A percentile compares a stretch with the other conserved stretches of the same genome.
Conservation (phyloP, 92 coral and sea anemone species). For the Actinostola sp. region DNA sequence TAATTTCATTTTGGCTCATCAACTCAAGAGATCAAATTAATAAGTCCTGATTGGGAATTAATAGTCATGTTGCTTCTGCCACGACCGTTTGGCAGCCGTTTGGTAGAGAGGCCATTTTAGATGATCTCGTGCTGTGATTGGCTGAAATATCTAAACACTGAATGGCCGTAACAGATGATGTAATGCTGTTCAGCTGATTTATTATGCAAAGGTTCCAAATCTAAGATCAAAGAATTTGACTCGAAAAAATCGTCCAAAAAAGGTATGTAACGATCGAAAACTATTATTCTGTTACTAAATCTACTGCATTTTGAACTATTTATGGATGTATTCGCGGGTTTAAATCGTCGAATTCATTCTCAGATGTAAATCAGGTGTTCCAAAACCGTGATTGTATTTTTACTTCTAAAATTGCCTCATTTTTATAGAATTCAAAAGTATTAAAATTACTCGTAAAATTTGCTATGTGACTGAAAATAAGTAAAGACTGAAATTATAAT, state of each 20-base stretch:
- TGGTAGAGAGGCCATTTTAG: background rate
- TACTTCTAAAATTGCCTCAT: background rate
- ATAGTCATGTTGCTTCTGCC: too few species aligned
- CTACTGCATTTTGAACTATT: background rate
- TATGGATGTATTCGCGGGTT: background rate
- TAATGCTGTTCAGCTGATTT: slow-evolving; percentile 39
- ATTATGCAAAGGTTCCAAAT: slow-evolving; percentile 38
- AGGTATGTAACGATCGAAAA: slow-evolving; percentile 27
- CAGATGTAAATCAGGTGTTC: background rate
- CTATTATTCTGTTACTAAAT: background rate
- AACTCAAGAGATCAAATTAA: too few species aligned
- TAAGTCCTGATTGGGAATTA: too few species aligned
- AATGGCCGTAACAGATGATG: slow-evolving; percentile 28
- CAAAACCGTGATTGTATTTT: background rate
- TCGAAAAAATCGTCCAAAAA: slow-evolving; percentile 40
- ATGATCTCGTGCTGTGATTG: slow-evolving; percentile 11
- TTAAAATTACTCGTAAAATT: too few species aligned
- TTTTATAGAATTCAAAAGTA: too few species aligned
- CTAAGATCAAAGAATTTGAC: slow-evolving; percentile 28
- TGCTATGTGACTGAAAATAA: too few species aligned
- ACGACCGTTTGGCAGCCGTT: too few species aligned
- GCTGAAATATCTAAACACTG: background rate
- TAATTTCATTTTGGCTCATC: too few species aligned
- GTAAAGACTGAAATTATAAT: too few species aligned
- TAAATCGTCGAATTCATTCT: background rate